Evolutionary conservation across 2,797 vertebrate genomes (phyloP), one percentile per base, ranked within the genome.

Genomic region (Pangasius sanitwongsei): DNA sequence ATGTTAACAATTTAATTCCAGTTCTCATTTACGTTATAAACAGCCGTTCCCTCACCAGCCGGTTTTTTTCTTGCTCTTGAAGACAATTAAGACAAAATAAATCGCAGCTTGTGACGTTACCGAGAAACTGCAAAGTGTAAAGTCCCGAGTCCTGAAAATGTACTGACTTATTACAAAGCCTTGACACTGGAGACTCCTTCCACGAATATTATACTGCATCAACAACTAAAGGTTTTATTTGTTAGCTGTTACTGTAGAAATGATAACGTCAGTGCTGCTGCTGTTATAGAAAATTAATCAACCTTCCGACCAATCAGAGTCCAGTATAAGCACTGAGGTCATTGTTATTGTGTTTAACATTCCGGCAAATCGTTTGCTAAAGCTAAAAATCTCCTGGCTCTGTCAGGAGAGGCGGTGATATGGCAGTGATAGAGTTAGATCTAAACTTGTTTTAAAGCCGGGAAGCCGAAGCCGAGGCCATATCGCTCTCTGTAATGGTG

Each of bases 401-500:
- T 48, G 16, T 59, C 72, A 31, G 75, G 18, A 41, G 80, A 13
- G 55, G 77, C 44, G 34, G 80, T 3, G 41, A 82, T 90, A 18
- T 61, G 4, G 48, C 15, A 53, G 16, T 55, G 83, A 87, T 70
- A 80, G 87, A 81, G 82, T 90, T 84, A 41, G 82, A 90, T 55
- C 31, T 31, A 57, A 82, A 53, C 48, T 63, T 34, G 31, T 53
- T 87, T 83, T 75, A 74, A 57, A 87, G 20, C 9, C 7, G 9
- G 34, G 28, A 72, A 72, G 75, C 83, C 12, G 34, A 28, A 61
- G 85, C 86, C 25, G 25, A 61, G 84, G 37, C 67, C 23, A 86
- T 86, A 72, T 89, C 84, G 82, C 82, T 86, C 67, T 86, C 61
- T 83, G 75, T 90, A 83, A 89, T 86, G 81, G 89, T 44, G 82